Percentiles rank a stretch among this genome's conserved stretches.
These are phyloP conservation scores for Drosophila parthenogenetica DNA, from an alignment of 2,888 invertebrate species.

Conservation along the genomic window DNA sequence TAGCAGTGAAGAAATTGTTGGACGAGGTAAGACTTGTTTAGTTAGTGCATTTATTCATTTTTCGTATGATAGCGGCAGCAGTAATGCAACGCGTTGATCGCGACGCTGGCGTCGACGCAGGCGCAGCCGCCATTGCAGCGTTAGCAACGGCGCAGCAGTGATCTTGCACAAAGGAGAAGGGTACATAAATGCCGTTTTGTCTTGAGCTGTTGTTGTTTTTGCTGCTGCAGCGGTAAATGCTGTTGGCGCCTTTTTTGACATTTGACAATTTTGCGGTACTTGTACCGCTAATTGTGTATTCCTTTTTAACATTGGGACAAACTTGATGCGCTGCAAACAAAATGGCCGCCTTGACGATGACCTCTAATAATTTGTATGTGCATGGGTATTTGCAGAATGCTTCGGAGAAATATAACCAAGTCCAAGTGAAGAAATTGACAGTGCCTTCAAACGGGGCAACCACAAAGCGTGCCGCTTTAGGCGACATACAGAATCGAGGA, in stretches of 20 bases:
- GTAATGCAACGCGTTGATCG: background rate
- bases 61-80: constrained; percentile 1
- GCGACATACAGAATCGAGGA: constrained; percentile 86
- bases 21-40: constrained; percentile 72
- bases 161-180: constrained; percentile 32
- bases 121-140: constrained; percentile 47
- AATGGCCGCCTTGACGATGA: constrained; percentile 57
- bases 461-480: constrained; percentile 85
- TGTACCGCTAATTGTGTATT: constrained; percentile 55
- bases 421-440: constrained; percentile 79
- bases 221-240: constrained; percentile 40
- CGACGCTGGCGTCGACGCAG: constrained; percentile 34
- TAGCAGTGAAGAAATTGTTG: constrained; percentile 60
- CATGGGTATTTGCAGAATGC: constrained; percentile 73
- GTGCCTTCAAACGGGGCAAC: constrained; percentile 69
- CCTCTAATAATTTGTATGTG: constrained; percentile 10
- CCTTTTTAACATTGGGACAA: background rate
- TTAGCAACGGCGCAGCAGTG: constrained; percentile 8
- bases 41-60: background rate
- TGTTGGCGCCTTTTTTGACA: constrained; percentile 43
- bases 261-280: constrained; percentile 27
- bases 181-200: constrained; percentile 57
- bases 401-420: constrained; percentile 73
- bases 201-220: constrained; percentile 27
- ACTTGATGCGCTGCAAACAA: constrained; percentile 39